Conservation (phyloP, 1,140 invertebrate genomes). For the Drosophila murphyi region DNA sequence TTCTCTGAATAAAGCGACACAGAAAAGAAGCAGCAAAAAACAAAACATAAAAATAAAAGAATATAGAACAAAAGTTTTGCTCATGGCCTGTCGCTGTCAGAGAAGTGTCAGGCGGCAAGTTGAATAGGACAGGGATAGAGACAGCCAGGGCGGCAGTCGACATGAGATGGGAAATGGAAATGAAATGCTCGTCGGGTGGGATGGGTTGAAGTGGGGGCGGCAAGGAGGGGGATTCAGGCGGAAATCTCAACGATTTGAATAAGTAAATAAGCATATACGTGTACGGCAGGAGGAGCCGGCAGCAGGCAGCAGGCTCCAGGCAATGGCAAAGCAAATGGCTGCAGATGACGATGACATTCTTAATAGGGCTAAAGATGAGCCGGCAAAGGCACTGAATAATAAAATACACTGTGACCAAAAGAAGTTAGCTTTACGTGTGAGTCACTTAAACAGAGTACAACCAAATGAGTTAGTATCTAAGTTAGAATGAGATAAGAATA, state of each 20-base stretch:
- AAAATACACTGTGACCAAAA: conserved; percentile 15
- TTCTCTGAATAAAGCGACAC: conserved; percentile 54
- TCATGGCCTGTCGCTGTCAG: conserved; percentile 76
- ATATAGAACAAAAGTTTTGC: conserved; percentile 81
- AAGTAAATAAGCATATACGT: conserved; percentile 70
- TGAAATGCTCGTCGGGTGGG: conserved; percentile 23
- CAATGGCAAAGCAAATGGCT: conserved; percentile 56
- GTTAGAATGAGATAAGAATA: not conserved
- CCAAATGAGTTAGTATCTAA: not conserved
- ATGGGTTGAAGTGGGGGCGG: not conserved
- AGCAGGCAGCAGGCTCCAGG: conserved; percentile 1
- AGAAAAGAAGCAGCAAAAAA: conserved; percentile 6
- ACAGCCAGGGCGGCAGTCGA: conserved; percentile 34
- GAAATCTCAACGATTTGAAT: conserved; percentile 76
- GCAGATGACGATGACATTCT: conserved; percentile 75
- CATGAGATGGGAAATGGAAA: conserved; percentile 48
- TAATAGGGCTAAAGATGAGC: conserved; percentile 67
- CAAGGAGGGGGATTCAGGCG: not conserved
- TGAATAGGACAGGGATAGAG: conserved; percentile 65
- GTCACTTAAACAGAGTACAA: not conserved
- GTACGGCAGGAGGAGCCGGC: not conserved
- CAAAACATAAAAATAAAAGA: conserved; percentile 5
- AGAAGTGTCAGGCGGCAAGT: conserved; percentile 83
- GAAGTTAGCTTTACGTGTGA: not conserved
- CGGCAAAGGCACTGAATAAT: not conserved